A percentile compares a stretch with the other conserved stretches of the same genome.
Conservation (phyloP, 53 echinoderm and acorn worm genomes). For the Crossaster papposus region DNA sequence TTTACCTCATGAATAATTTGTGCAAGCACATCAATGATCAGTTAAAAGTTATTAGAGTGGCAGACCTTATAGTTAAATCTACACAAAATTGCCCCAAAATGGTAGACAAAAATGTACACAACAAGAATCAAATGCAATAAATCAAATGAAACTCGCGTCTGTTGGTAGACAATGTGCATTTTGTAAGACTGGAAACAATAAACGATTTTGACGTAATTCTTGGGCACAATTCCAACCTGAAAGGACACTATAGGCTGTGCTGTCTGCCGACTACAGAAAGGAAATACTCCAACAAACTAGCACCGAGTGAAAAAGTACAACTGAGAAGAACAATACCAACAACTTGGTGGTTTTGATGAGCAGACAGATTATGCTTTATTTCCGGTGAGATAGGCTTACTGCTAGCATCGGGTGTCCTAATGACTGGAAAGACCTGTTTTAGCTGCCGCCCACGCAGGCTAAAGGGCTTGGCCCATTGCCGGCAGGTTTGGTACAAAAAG, state of each 20-base stretch:
- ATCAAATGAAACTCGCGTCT: too few species aligned
- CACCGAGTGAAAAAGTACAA: not conserved
- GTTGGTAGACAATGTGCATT: too few species aligned
- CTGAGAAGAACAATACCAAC: slow-evolving; percentile 18
- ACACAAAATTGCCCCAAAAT: too few species aligned
- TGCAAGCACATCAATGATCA: not conserved
- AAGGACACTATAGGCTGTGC: not conserved
- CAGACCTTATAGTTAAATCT: not conserved
- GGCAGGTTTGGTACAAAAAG: slow-evolving; percentile 3
- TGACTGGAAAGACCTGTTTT: not conserved
- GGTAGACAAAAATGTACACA: too few species aligned
- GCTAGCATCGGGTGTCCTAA: not conserved
- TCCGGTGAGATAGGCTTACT: slow-evolving; percentile 37
- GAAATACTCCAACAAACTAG: not conserved
- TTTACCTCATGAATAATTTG: not conserved
- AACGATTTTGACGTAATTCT: not conserved
- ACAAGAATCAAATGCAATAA: too few species aligned
- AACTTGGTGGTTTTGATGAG: slow-evolving; percentile 12
- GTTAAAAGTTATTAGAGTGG: not conserved
- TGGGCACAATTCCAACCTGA: not conserved
- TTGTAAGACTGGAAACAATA: too few species aligned
- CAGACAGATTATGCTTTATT: slow-evolving; percentile 16
- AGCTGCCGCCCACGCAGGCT: not conserved
- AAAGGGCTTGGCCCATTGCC: not conserved
- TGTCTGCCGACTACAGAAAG: not conserved